Percentiles rank a stretch among this genome's conserved stretches.
phyloP scores from a whole-genome alignment of 64 coral and sea anemone species.

The Montipora efflorescens region DNA sequence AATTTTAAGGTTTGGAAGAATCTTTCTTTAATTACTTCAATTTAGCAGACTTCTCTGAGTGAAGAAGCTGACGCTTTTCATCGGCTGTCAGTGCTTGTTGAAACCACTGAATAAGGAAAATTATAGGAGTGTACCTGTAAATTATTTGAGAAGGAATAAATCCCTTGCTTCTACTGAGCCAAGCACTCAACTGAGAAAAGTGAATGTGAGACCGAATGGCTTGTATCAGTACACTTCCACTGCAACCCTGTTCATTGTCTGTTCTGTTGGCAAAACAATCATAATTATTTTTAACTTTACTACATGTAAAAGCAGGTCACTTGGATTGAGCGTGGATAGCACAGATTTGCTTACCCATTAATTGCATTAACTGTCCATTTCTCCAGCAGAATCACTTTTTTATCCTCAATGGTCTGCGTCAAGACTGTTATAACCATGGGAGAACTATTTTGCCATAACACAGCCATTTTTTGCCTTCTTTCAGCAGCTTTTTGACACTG shows the following conservation, averaged over 20 bases:
- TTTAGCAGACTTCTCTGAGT: too few relatives aligned
- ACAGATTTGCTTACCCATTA: constrained; percentile 43
- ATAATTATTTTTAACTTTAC: not conserved
- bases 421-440: constrained; percentile 76
- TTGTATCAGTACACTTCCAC: constrained; percentile 85
- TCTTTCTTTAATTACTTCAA: too few relatives aligned
- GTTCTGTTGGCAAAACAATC: not conserved
- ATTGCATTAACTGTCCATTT: constrained; percentile 77
- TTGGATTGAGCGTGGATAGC: not conserved
- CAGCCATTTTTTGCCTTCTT: constrained; percentile 70
- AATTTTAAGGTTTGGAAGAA: too few relatives aligned
- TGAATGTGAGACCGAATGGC: constrained; percentile 93
- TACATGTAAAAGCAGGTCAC: too few relatives aligned
- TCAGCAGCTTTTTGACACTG: constrained; percentile 76
- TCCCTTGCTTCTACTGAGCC: constrained; percentile 89
- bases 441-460: constrained; percentile 64
- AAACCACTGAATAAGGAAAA: too few relatives aligned
- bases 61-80: too few relatives aligned
- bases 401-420: constrained; percentile 21
- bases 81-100: too few relatives aligned
- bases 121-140: constrained; percentile 46
- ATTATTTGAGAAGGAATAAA: constrained; percentile 63
- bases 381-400: constrained; percentile 69
- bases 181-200: constrained; percentile 99
- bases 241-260: constrained; percentile 25